A percentile compares a stretch with the other conserved stretches of the same genome.
These are phyloP conservation scores for Podocnemis expansa DNA, from an alignment of 2,113 vertebrate genomes.

Conservation along the genomic window DNA sequence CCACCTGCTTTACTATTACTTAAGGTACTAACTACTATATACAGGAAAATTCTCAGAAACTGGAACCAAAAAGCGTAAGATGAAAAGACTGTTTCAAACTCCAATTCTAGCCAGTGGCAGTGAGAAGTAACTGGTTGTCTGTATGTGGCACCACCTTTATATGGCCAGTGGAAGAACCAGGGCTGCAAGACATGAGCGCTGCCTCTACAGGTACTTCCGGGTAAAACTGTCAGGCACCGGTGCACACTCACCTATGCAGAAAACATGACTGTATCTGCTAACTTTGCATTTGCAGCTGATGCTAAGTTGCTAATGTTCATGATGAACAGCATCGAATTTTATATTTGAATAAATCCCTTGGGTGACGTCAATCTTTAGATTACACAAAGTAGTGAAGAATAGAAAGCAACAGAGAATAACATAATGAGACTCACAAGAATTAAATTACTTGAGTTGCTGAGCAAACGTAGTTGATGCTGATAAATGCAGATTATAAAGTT, in stretches of 20 bases:
- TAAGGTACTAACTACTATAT: too few relatives aligned
- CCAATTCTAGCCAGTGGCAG: too few relatives aligned
- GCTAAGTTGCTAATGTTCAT: not conserved
- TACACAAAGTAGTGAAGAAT: conserved; percentile 1
- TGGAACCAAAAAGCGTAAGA: not conserved
- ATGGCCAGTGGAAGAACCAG: too few relatives aligned
- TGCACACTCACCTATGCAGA: not conserved
- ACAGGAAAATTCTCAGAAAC: too few relatives aligned
- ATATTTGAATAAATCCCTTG: not conserved
- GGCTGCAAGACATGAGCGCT: too few relatives aligned
- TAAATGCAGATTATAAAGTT: conserved; percentile 20
- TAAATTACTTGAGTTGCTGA: not conserved
- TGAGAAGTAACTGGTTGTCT: too few relatives aligned
- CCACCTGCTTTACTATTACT: too few relatives aligned
- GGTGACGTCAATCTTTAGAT: not conserved
- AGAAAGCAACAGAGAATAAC: conserved; percentile 4
- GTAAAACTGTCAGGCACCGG: not conserved
- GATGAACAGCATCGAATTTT: not conserved
- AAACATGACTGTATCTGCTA: not conserved
- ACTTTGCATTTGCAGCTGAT: not conserved
- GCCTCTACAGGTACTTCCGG: too few relatives aligned
- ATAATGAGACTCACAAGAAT: not conserved
- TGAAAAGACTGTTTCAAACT: too few relatives aligned
- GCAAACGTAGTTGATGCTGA: not conserved
- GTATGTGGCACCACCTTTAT: too few relatives aligned